Conservation (phyloP, 2,888 invertebrate species). For the Nysson spinosus region DNA sequence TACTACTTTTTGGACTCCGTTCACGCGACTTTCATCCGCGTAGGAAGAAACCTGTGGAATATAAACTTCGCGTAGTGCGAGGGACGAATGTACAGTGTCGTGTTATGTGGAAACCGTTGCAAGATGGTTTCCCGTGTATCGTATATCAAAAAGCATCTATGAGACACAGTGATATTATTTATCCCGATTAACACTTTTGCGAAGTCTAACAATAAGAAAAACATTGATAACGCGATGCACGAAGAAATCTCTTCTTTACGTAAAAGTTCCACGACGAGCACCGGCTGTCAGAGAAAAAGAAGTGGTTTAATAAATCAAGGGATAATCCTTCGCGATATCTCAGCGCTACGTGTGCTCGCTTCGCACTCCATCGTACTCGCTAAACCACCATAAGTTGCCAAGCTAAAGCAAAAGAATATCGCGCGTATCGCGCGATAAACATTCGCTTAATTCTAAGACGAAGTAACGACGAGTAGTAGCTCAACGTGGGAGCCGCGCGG, state of each 20-base stretch:
- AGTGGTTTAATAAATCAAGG: conserved; percentile 67
- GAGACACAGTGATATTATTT: too few relatives aligned
- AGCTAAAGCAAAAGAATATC: conserved; percentile 7
- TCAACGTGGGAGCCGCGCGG: not conserved
- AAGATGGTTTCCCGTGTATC: too few relatives aligned
- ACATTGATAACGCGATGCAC: too few relatives aligned
- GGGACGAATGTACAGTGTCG: too few relatives aligned
- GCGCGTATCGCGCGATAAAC: conserved; percentile 21
- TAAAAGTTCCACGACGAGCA: not conserved
- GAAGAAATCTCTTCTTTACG: conserved; percentile 24
- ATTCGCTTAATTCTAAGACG: conserved; percentile 21
- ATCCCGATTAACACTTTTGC: too few relatives aligned
- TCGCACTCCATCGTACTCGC: not conserved
- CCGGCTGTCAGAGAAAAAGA: conserved; percentile 25
- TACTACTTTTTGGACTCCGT: too few relatives aligned
- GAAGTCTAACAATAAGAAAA: too few relatives aligned
- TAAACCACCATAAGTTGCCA: conserved; percentile 8
- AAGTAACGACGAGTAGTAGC: conserved; percentile 5
- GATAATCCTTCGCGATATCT: conserved; percentile 57
- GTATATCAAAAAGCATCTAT: too few relatives aligned
- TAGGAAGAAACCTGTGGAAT: too few relatives aligned
- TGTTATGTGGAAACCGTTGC: too few relatives aligned
- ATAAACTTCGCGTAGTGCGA: too few relatives aligned
- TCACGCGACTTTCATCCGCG: too few relatives aligned
- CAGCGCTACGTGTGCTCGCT: not conserved